Evolutionary conservation across 2,113 vertebrate genomes (phyloP).

Genomic region (Cromileptes altivelis): DNA sequence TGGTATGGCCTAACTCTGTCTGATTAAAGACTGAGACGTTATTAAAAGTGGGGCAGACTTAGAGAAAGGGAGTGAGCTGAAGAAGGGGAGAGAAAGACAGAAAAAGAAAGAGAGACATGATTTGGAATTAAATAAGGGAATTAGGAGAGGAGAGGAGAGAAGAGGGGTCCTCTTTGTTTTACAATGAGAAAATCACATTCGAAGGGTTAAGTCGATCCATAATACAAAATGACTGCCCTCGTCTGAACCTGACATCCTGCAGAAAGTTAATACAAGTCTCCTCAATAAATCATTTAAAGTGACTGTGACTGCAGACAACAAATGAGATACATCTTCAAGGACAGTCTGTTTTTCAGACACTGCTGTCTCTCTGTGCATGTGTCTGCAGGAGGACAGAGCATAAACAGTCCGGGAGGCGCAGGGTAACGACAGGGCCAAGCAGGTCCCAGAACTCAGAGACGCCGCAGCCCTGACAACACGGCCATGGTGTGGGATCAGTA

Average conservation of each 20-base stretch:
- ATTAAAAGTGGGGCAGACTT: conserved; percentile 72
- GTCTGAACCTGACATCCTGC: conserved; percentile 42
- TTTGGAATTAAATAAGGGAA: conserved; percentile 59
- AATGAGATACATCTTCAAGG: conserved; percentile 46
- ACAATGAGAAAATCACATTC: conserved; percentile 44
- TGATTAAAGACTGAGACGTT: conserved; percentile 79
- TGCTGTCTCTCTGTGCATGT: not conserved
- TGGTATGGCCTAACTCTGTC: conserved; percentile 59
- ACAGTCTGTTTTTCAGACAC: conserved; percentile 31
- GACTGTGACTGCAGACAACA: conserved; percentile 21
- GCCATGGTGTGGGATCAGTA: conserved; percentile 65
- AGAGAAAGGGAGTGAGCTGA: conserved; percentile 38
- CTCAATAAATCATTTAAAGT: conserved; percentile 45
- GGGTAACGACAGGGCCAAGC: conserved; percentile 59
- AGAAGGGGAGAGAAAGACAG: conserved; percentile 25
- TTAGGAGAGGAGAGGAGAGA: conserved; percentile 32
- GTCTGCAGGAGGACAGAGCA: conserved; percentile 22
- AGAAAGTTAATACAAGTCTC: conserved; percentile 41
- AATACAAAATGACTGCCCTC: conserved; percentile 34
- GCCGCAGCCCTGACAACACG: conserved; percentile 45
- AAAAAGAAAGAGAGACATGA: conserved; percentile 47
- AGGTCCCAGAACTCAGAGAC: conserved; percentile 64
- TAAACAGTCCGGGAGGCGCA: conserved; percentile 27
- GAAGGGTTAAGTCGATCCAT: conserved; percentile 14
- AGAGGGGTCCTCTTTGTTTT: conserved; percentile 46